Percentiles rank a stretch among this genome's conserved stretches.
These are phyloP conservation scores for Corythaixoides concolor DNA, from an alignment of 2,113 vertebrate genomes.

Conservation along the genomic window DNA sequence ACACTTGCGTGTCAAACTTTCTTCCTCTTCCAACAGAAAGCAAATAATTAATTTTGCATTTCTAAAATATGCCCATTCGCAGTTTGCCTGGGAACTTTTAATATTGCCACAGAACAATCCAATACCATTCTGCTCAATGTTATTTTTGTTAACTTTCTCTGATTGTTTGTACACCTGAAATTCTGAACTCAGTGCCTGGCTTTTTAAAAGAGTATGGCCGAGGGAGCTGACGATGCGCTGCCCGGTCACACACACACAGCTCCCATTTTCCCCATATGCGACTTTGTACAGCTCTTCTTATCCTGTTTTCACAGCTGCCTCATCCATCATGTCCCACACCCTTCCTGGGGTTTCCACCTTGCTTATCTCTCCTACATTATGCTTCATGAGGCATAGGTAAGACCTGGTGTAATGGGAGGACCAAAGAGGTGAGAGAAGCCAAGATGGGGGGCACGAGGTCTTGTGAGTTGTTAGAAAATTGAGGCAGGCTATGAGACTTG, in stretches of 20 bases:
- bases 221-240: background rate
- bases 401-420: background rate
- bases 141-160: background rate
- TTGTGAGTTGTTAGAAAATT: background rate
- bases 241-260: fast-evolving
- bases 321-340: background rate
- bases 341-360: background rate
- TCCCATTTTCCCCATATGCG: background rate
- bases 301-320: background rate
- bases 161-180: background rate
- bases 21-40: background rate
- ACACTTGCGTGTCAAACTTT: background rate
- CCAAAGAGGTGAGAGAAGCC: background rate
- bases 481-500: background rate
- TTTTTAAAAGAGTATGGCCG: background rate
- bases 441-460: background rate
- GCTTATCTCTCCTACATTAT: background rate
- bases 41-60: background rate
- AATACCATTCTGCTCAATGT: background rate
- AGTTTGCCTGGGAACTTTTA: background rate
- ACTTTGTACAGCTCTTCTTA: background rate
- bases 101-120: background rate
- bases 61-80: background rate
- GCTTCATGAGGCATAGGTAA: background rate
- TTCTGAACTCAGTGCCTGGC: background rate